Evolutionary conservation across 2,888 invertebrate genomes (phyloP).

Genomic region (Lypha dubia): DNA sequence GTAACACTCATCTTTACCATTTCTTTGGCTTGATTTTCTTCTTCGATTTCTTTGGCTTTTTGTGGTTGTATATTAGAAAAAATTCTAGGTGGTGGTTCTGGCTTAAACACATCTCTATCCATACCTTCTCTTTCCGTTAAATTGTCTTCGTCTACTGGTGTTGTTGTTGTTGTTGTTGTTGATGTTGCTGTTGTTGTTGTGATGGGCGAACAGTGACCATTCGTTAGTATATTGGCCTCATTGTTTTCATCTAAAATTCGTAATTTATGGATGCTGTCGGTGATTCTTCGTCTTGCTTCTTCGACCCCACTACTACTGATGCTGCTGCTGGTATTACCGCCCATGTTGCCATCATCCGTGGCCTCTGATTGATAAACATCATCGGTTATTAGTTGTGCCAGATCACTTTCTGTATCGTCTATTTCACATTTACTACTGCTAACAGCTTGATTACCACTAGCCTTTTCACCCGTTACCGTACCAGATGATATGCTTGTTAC

Average conservation of each 20-base stretch:
- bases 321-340: constrained; percentile 66
- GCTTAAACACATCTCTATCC: constrained; percentile 64
- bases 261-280: constrained; percentile 76
- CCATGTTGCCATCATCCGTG: constrained; percentile 77
- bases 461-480: constrained; percentile 80
- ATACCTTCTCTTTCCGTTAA: constrained; percentile 11
- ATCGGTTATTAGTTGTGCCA: constrained; percentile 79
- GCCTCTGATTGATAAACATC: constrained; percentile 81
- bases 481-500: constrained; percentile 81
- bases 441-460: constrained; percentile 74
- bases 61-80: constrained; percentile 74
- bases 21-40: constrained; percentile 72
- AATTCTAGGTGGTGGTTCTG: constrained; percentile 76
- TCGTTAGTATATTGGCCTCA: constrained; percentile 64
- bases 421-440: constrained; percentile 77
- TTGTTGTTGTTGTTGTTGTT: background rate
- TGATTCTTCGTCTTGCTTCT: constrained; percentile 69
- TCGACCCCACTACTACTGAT: constrained; percentile 73
- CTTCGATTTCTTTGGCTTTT: constrained; percentile 66
- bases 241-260: constrained; percentile 79
- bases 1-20: constrained; percentile 77
- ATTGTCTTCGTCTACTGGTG: background rate
- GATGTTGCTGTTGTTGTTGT: background rate
- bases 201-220: constrained; percentile 68
- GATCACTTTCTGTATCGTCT: constrained; percentile 80